phyloP scores from a whole-genome alignment of 2,797 vertebrate species.

The Anniella stebbinsi region DNA sequence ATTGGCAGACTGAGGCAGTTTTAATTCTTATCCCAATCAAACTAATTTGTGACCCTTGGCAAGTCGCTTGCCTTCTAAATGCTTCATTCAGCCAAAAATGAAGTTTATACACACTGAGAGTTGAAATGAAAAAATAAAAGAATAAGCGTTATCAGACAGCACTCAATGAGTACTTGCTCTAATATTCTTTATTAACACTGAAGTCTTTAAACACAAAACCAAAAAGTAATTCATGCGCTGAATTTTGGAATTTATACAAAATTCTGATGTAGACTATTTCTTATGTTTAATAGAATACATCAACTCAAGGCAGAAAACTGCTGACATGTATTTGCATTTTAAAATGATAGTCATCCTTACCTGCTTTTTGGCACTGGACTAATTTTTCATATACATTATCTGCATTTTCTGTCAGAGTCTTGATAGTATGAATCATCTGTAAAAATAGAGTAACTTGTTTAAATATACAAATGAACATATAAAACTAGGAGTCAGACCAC shows the following conservation, averaged over 20 bases:
- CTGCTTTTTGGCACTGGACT: constrained; percentile 93
- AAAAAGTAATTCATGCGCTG: background rate
- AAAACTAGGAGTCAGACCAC: background rate
- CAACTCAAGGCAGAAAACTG: background rate
- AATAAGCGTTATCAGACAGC: background rate
- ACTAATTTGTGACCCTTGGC: constrained; percentile 20
- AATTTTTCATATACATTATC: constrained; percentile 92
- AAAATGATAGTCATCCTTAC: constrained; percentile 78
- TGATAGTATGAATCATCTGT: constrained; percentile 96
- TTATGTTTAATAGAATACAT: background rate
- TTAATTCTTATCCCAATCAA: constrained; percentile 23
- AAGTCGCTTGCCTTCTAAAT: constrained; percentile 1
- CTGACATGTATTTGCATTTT: constrained; percentile 5
- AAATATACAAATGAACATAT: background rate
- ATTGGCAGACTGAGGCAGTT: background rate
- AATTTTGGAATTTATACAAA: background rate
- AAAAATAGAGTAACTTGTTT: constrained; percentile 51
- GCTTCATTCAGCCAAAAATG: background rate
- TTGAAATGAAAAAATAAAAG: constrained; percentile 5
- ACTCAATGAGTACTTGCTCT: background rate
- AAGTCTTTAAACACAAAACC: constrained; percentile 8
- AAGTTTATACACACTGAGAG: background rate
- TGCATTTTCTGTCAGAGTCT: constrained; percentile 87
- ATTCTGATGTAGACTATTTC: background rate
- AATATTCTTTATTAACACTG: background rate